Evolutionary conservation across 2,113 vertebrate genomes (phyloP), one percentile per base, ranked within the genome.

Genomic region (Heloderma charlesbogerti): DNA sequence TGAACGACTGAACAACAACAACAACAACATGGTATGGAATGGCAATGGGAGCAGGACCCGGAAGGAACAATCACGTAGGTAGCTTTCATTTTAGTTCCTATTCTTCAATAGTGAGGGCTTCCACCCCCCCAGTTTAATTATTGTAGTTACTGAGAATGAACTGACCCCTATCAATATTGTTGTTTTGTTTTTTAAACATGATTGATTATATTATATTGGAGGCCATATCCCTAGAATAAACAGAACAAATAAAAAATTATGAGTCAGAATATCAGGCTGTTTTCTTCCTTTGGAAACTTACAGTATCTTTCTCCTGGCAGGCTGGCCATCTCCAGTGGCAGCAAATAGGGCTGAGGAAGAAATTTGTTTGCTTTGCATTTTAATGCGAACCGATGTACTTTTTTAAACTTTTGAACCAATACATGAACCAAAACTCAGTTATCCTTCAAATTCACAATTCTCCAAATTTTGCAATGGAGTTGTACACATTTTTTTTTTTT

Each of bases 1-100:
- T n/a, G n/a, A n/a, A n/a, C n/a, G n/a, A n/a, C n/a, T n/a, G n/a
- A n/a, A n/a, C n/a, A n/a, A n/a, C n/a, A n/a, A n/a, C n/a, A n/a
- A n/a, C n/a, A n/a, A n/a, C n/a, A n/a, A n/a, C 0, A 1, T 82
- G 6, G 16, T 34, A 54, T 74, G 43, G 1, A 29, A 7, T 93
- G 0, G n/a, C 0, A 6, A 1, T 1, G 1, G 1, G 18, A 10
- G 31, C 82, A 57, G 7, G 5, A 2, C 51, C 31, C 82, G 45
- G 79, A 84, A 12, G 4, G 0, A 81, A 1, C 4, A 84, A 74
- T 18, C 86, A 63, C 0, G n/a, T 3, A 72, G 1, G 7, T n/a
- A 57, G 69, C 74, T 90, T 3, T 82, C 2, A 4, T 84, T 94
- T 88, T 84, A 15, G 82, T 82, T 84, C 15, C 2, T 78, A 45